Conservation (phyloP, 2,888 invertebrate genomes). For the Baccha elongata region DNA sequence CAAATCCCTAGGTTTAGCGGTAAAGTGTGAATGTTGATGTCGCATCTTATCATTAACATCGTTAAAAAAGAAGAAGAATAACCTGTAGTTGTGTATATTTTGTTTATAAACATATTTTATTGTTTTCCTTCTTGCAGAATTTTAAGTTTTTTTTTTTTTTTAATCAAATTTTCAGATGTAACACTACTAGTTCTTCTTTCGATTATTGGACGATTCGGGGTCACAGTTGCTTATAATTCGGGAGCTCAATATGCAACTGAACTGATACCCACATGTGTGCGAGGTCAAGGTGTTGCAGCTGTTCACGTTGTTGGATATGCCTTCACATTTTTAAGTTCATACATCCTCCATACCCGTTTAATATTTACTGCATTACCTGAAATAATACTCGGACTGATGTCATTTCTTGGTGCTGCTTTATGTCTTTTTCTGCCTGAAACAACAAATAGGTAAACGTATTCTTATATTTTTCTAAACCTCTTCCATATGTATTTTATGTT, state of each 20-base stretch:
- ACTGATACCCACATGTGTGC: slow-evolving; percentile 85
- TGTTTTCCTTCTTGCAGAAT: no score
- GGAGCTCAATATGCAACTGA: slow-evolving; percentile 86
- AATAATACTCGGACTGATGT: slow-evolving; percentile 83
- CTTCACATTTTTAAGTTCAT: slow-evolving; percentile 85
- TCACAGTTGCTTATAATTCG: slow-evolving; percentile 86
- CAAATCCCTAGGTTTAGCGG: no score
- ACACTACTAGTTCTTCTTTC: slow-evolving; percentile 82
- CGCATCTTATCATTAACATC: no score
- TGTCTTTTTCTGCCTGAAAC: slow-evolving; percentile 86
- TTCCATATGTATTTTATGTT: neutral
- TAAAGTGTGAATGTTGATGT: no score
- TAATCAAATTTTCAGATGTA: slow-evolving; percentile 73
- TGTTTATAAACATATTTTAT: no score
- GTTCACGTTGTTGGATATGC: slow-evolving; percentile 86
- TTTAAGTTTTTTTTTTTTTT: no score
- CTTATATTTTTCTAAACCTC: neutral
- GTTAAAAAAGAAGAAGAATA: no score
- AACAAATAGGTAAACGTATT: slow-evolving; percentile 78
- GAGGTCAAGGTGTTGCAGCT: slow-evolving; percentile 85
- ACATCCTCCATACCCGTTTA: slow-evolving; percentile 83
- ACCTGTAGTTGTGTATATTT: no score
- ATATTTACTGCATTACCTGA: slow-evolving; percentile 83
- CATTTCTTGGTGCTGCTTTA: slow-evolving; percentile 83
- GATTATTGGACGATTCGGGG: slow-evolving; percentile 84